These are phyloP conservation scores for Stenoptilia bipunctidactyla DNA, from an alignment of 2,888 invertebrate species.

Conservation along the genomic window DNA sequence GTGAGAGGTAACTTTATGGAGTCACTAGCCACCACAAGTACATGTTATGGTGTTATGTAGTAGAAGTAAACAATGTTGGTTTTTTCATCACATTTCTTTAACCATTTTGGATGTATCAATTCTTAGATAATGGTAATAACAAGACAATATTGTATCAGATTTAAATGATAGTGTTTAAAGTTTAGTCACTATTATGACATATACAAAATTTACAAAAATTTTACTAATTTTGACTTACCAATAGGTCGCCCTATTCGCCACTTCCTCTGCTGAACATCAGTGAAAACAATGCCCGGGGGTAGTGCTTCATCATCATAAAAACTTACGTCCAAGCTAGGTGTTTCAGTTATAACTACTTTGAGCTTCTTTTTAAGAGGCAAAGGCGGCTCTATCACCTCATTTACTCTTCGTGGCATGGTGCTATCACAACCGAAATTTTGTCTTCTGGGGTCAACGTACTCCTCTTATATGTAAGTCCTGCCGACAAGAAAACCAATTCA, in stretches of 20 bases:
- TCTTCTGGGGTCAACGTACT: background rate
- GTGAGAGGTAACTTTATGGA: too few species aligned
- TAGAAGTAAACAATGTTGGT: too few species aligned
- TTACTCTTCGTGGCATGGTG: conserved; percentile 48
- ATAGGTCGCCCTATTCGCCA: conserved; percentile 92
- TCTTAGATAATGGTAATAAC: too few species aligned
- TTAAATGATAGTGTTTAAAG: too few species aligned
- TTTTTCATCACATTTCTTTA: too few species aligned
- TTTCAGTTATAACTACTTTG: conserved; percentile 29
- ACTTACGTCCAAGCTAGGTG: conserved; percentile 43
- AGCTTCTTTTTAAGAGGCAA: conserved; percentile 48
- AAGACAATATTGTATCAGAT: too few species aligned
- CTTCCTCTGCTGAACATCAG: conserved; percentile 83
- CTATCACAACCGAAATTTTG: conserved; percentile 6
- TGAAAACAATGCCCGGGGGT: conserved; percentile 80
- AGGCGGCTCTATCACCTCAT: conserved; percentile 33
- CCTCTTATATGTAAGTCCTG: background rate
- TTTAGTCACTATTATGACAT: too few species aligned
- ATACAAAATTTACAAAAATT: too few species aligned
- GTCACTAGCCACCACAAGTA: too few species aligned
- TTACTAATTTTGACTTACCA: conserved; percentile 72
- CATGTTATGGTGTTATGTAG: too few species aligned
- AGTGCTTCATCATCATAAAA: conserved; percentile 62
- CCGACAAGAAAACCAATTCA: background rate
- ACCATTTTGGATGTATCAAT: too few species aligned